Base-by-base conservation (phyloP, 2,113 vertebrate genomes). In the Cochlearius cochlearius region DNA sequence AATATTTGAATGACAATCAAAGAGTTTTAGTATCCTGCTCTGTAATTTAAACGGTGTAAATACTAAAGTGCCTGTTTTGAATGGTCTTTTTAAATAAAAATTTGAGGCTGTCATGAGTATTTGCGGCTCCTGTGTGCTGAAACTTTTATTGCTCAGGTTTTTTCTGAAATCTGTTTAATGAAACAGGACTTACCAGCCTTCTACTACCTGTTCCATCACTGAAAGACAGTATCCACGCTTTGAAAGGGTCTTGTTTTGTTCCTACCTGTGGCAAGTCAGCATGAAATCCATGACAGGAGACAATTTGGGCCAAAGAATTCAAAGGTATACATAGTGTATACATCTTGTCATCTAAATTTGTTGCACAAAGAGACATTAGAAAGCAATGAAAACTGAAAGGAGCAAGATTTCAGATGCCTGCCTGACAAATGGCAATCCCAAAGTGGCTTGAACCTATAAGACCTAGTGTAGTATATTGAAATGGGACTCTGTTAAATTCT, bases 21-120 rank as follows among this genome's bases (percentile, higher is more conserved):
- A 86, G 55, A 79, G 41, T 26, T 82, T 85, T n/a, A 43, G 20
- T 77, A 76, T 56, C 27, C 45, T 89, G 23, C n/a, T 84, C 50
- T 81, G 30, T 86, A 86, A 90, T 89, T 72, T 91, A 71, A 88
- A 67, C 71, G 39, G 84, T 88, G 64, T 68, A 58, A 58, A 82
- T 66, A 69, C 49, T 56, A 27, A 52, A 20, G 5, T 73, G 27
- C 19, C 30, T 73, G 20, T 64, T 92, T 32, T n/a, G 12, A 86
- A 50, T 75, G 26, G 39, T 50, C 88, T 77, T 90, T 94, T 87
- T 17, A 83, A 96, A 92, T 77, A 84, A 74, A 95, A 96, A 91
- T 62, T 11, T n/a, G 59, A 84, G 55, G 56, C 50, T 97, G 14
- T 43, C 71, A 26, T 25, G 41, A 80, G 34, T 78, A 22, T n/a